Evolutionary conservation across 2,113 vertebrate genomes (phyloP).

Genomic region (Aphelocoma coerulescens): DNA sequence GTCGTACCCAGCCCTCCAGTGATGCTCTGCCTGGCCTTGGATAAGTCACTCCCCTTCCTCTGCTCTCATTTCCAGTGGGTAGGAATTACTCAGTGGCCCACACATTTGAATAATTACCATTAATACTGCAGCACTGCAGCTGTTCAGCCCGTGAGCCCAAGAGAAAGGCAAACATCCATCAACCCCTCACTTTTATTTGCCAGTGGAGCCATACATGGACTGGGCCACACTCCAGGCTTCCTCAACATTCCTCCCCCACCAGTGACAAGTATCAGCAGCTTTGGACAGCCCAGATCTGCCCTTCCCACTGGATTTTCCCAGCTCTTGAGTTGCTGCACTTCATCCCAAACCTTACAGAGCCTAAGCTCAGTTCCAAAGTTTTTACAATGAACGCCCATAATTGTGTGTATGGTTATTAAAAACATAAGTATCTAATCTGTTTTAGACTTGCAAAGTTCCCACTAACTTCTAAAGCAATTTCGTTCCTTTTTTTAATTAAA

Average conservation of each 20-base stretch:
- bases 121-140: not conserved
- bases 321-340: not conserved
- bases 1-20: not conserved
- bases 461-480: conserved; percentile 7
- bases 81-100: not conserved
- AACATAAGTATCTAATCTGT: not conserved
- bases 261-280: not conserved
- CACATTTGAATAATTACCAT: not conserved
- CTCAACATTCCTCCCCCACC: not conserved
- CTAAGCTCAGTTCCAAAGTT: not conserved
- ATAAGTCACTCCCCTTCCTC: not conserved
- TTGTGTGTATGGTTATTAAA: not conserved
- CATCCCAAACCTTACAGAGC: not conserved
- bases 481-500: not conserved
- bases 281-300: not conserved
- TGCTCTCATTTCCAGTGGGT: not conserved
- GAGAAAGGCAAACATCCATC: not conserved
- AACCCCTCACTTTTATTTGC: not conserved
- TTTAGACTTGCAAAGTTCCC: not conserved
- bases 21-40: not conserved
- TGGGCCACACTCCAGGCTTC: not conserved
- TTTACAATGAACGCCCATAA: not conserved
- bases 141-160: not conserved
- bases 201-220: not conserved
- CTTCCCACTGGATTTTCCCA: not conserved